A percentile compares a stretch with the other conserved stretches of the same genome.
Conservation (phyloP, 2,113 vertebrate species). For the Propithecus coquereli region DNA sequence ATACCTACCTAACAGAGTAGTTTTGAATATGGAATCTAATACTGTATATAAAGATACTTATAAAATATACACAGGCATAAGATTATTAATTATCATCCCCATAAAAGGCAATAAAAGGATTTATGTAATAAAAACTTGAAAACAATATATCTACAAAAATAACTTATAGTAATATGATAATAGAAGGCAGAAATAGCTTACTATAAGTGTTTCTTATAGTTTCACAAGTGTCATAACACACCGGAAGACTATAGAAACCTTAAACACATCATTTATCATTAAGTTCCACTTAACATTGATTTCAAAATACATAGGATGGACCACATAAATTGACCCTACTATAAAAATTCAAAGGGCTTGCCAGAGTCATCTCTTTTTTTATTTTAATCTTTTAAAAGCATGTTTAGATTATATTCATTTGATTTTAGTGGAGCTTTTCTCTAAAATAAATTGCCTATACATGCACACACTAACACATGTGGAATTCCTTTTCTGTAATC, state of each 20-base stretch:
- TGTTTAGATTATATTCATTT: slow-evolving; percentile 83
- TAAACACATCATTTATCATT: slow-evolving; percentile 66
- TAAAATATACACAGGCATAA: neutral
- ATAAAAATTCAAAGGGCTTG: slow-evolving; percentile 84
- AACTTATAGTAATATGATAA: slow-evolving; percentile 51
- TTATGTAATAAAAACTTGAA: slow-evolving; percentile 42
- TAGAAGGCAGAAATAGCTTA: slow-evolving; percentile 38
- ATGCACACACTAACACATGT: slow-evolving; percentile 85
- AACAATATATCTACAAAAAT: slow-evolving; percentile 30
- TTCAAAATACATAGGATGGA: slow-evolving; percentile 73
- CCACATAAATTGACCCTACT: slow-evolving; percentile 80
- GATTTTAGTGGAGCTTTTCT: slow-evolving; percentile 78
- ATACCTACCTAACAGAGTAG: neutral
- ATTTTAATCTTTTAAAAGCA: slow-evolving; percentile 90
- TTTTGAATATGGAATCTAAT: neutral
- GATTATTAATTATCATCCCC: slow-evolving; percentile 1
- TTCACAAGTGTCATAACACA: slow-evolving; percentile 42
- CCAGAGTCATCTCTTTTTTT: slow-evolving; percentile 79
- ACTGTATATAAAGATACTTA: neutral
- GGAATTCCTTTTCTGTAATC: slow-evolving; percentile 88
- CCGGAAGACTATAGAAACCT: slow-evolving; percentile 48
- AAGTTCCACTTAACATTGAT: slow-evolving; percentile 55
- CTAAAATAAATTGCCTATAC: slow-evolving; percentile 81
- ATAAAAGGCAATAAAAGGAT: slow-evolving; percentile 29
- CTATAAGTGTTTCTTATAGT: slow-evolving; percentile 22